A percentile compares a stretch with the other conserved stretches of the same genome.
Conservation (phyloP, 1,140 invertebrate species). For the Musca vetustissima region DNA sequence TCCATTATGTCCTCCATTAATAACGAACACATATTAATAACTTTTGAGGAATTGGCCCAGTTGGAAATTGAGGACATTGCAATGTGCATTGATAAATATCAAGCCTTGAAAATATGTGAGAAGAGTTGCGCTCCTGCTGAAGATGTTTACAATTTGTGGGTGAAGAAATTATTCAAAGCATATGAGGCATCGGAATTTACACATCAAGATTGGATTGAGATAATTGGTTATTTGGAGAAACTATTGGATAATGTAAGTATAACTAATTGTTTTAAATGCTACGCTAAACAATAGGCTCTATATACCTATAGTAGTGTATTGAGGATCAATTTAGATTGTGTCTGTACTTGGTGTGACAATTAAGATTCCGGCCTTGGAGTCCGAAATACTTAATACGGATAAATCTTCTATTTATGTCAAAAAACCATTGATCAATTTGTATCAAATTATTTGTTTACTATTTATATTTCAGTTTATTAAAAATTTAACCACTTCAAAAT, state of each 20-base stretch:
- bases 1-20: neutral
- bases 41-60: neutral
- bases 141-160: conserved; percentile 3
- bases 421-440: too few species aligned
- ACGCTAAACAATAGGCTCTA: too few species aligned
- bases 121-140: neutral
- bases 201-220: neutral
- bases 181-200: neutral
- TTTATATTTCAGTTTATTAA: neutral
- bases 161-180: neutral
- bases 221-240: neutral
- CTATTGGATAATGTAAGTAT: neutral
- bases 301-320: too few species aligned
- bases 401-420: too few species aligned
- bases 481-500: neutral
- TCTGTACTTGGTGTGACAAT: too few species aligned
- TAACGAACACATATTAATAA: neutral
- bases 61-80: neutral
- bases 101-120: neutral
- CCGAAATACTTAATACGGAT: too few species aligned
- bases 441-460: too few species aligned
- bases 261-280: neutral
- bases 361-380: too few species aligned
- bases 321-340: too few species aligned
- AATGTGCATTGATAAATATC: neutral